A percentile compares a stretch with the other conserved stretches of the same genome.
These are phyloP conservation scores for Seriola aureovittata DNA, from an alignment of 2,113 vertebrate genomes.

Conservation along the genomic window DNA sequence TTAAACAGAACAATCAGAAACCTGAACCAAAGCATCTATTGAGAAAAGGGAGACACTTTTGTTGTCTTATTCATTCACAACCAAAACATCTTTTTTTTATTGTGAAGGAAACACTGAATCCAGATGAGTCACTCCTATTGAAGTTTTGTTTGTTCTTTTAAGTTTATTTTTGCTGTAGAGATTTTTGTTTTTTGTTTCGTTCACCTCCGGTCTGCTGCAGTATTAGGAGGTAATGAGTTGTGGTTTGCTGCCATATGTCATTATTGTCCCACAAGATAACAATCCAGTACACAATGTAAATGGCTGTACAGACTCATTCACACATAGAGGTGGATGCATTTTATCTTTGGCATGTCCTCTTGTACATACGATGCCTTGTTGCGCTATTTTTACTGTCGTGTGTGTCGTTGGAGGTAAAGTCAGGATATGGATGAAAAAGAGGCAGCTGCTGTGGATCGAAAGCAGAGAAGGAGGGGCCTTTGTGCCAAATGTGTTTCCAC, in stretches of 20 bases:
- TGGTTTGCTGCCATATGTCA: not conserved
- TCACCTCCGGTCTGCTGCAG: constrained; percentile 11
- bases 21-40: constrained; percentile 55
- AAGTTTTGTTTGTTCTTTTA: not conserved
- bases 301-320: constrained; percentile 11
- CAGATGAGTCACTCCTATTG: not conserved
- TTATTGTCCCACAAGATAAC: no score
- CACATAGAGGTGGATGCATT: constrained; percentile 16
- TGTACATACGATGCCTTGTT: constrained; percentile 17
- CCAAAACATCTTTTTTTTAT: constrained; percentile 1
- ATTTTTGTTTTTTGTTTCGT: not conserved
- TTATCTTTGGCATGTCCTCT: not conserved
- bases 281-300: not conserved
- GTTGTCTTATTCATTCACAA: not conserved
- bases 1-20: constrained; percentile 10
- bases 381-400: not conserved
- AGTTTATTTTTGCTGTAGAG: not conserved
- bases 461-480: not conserved
- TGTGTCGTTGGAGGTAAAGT: not conserved
- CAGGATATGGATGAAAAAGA: not conserved
- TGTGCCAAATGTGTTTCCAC: constrained; percentile 50
- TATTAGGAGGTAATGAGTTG: not conserved
- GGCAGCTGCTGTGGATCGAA: not conserved
- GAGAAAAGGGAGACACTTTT: not conserved
- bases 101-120: not conserved